Base-by-base conservation (phyloP, 2,888 invertebrate genomes). In the Criorhina ranunculi region DNA sequence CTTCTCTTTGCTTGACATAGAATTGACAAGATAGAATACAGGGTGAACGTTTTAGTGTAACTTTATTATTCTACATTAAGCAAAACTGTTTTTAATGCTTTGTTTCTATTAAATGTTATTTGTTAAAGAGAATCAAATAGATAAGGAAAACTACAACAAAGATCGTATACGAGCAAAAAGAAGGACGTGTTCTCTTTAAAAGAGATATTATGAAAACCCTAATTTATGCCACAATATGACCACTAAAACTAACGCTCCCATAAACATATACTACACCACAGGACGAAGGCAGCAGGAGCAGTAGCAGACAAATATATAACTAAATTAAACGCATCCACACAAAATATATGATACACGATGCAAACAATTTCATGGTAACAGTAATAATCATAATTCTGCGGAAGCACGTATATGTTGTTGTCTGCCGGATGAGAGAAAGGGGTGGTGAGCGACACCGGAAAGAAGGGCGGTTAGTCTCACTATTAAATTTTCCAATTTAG, bases 401-500 rank as follows among this genome's bases (percentile, higher is more conserved):
- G 85, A 80, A 80, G 85, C 85, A 85, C 85, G 85, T 85, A 59
- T 59, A 33, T 62, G 62, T 69, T 64, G 62, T 49, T 83, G 82
- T 73, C 78, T 73, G 67, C 37, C 73, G 57, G 72, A 60, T 19
- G 66, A 33, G 9, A 17, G 19, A 12, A 9, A 11, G 17, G 8
- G 11, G 31, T 19, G 40, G 46, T 15, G 19, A 37, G 60, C 33
- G 60, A 40, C 19, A 44, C 35, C 75, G 66, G 76, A 49, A 57
- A 37, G 42, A 66, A 46, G 31, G 73, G 55, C 67, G 85, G 85
- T 85, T 80, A 75, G 85, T 80, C 76, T 69, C 51, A 85, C 80
- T 85, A 80, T 85, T 85, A 85, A 80, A 85, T 85, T 85, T 85
- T 76, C 80, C 85, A 85, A 85, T 85, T 85, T 85, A 85, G 85